phyloP scores from a whole-genome alignment of 2,113 vertebrate species.

The Silurus asotus region DNA sequence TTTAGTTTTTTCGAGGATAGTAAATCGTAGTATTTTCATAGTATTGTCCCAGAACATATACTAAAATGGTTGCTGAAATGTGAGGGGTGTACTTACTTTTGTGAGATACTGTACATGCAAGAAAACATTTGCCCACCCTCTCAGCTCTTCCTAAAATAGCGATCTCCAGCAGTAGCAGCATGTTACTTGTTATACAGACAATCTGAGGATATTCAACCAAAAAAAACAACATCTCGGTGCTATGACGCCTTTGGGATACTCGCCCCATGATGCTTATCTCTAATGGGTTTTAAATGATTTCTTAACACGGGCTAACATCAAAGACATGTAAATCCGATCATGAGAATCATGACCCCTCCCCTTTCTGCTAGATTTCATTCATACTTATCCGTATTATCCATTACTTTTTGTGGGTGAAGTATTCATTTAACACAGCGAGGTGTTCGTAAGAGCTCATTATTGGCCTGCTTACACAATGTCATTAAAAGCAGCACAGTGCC shows the following conservation, averaged over 20 bases:
- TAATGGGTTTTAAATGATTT: slow-evolving; percentile 42
- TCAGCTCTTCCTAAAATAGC: slow-evolving; percentile 26
- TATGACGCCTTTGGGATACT: slow-evolving; percentile 20
- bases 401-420: background rate
- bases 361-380: background rate
- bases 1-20: too few species aligned
- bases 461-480: background rate
- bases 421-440: background rate
- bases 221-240: background rate
- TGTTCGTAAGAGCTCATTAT: background rate
- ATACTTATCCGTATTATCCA: background rate
- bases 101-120: too few species aligned
- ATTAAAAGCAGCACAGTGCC: background rate
- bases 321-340: slow-evolving; percentile 36
- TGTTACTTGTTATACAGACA: background rate
- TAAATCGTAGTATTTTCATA: too few species aligned
- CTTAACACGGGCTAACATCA: slow-evolving; percentile 24
- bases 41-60: too few species aligned
- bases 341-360: background rate
- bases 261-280: slow-evolving; percentile 4
- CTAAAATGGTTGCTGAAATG: too few species aligned
- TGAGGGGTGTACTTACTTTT: too few species aligned
- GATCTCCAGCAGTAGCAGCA: slow-evolving; percentile 9
- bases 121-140: background rate
- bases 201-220: background rate